Base-by-base conservation (phyloP, 1,140 invertebrate genomes). In the Microplitis demolitor region DNA sequence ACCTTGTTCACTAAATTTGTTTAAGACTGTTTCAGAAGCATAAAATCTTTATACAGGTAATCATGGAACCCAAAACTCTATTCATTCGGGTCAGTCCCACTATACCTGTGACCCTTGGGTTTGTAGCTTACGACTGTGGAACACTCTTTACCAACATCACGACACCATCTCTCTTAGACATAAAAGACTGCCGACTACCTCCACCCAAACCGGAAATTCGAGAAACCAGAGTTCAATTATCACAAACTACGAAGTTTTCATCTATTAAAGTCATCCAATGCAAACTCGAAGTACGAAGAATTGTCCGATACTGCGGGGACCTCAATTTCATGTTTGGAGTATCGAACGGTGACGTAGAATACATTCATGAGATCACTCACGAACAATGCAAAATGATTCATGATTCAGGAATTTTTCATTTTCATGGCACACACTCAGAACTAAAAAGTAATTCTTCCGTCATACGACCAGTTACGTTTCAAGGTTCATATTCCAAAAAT, bases 91-190 rank as follows among this genome's bases (percentile, higher is more conserved):
- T 24, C 24, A 2, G 2, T 24, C 24, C 2, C 24, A 24, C 2
- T 3, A 39, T 39, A 39, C 37, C 4, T 4, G 37, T 3, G 4
- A 39, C 37, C 4, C 3, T 9, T 45, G 45, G 39, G 5, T 45
- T 66, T 14, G n/a, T 69, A 11, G 53, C 58, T 4, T 73, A 73
- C 13, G 66, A 73, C 31, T 73, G 72, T 14, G 60, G 66, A 1
- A 14, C 35, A 3, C 16, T 33, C 0, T 9, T 35, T 3, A 6
- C 53, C 33, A 73, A 73, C 24, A 34, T 69, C 3, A 73, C 72
- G 0, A 73, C 56, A 8, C 11, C 62, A 6, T 74, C 63, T 4
- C 8, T 68, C 4, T 11, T 63, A 1, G 60, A 70, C 8, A 34
- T 74, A 5, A 56, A 56, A 35, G 54, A 70, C 11, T 74, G 67